phyloP scores from a whole-genome alignment of 1,140 invertebrate species.

The Melitaea cinxia region DNA sequence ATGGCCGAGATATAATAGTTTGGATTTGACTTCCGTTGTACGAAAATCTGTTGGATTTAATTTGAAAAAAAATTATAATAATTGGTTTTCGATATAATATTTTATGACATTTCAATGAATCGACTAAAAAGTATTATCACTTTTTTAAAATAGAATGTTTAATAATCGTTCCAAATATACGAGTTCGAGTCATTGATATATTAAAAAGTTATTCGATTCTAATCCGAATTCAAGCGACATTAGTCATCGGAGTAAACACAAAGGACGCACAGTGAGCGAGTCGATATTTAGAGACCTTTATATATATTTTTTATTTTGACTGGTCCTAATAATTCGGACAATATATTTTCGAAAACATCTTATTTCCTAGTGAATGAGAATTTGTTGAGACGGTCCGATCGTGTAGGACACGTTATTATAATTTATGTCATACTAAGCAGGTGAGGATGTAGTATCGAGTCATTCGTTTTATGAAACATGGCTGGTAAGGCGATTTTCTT shows the following conservation, averaged over 20 bases:
- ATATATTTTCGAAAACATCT: slow-evolving; percentile 71
- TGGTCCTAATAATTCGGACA: slow-evolving; percentile 61
- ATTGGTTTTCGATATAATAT: background rate
- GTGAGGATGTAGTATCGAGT: slow-evolving; percentile 77
- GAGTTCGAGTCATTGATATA: slow-evolving; percentile 26
- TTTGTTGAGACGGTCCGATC: slow-evolving; percentile 74
- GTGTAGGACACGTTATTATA: slow-evolving; percentile 80
- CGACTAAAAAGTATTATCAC: background rate
- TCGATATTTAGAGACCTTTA: slow-evolving; percentile 47
- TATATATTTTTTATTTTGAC: slow-evolving; percentile 55
- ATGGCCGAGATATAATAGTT: slow-evolving; percentile 19
- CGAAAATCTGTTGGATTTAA: background rate
- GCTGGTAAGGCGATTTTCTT: slow-evolving; percentile 63
- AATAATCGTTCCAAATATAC: background rate
- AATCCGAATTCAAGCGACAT: slow-evolving; percentile 54
- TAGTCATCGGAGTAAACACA: slow-evolving; percentile 59
- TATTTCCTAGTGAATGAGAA: slow-evolving; percentile 76
- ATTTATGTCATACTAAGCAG: slow-evolving; percentile 81
- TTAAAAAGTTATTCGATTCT: slow-evolving; percentile 42
- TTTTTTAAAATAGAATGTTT: background rate
- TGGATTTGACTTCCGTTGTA: slow-evolving; percentile 4
- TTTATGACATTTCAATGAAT: background rate
- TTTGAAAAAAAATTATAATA: background rate
- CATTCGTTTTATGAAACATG: slow-evolving; percentile 59
- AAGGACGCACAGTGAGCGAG: slow-evolving; percentile 46